phyloP scores from a whole-genome alignment of 2,113 vertebrate species.

The Bombycilla garrulus region DNA sequence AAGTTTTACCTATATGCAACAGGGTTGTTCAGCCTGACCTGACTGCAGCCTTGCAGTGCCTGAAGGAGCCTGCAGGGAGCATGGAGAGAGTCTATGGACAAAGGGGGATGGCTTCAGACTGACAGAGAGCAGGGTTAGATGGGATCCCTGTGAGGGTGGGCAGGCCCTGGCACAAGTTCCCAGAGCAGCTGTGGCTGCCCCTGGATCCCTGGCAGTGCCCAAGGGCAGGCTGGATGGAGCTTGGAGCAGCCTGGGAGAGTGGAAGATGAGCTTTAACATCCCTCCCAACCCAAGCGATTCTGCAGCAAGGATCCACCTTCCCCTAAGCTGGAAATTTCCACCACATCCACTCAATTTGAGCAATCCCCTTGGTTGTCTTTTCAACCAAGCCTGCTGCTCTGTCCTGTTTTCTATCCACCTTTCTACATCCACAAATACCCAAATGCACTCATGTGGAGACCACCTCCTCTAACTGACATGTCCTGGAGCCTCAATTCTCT shows the following conservation, averaged over 20 bases:
- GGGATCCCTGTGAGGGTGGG: not conserved
- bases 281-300: not conserved
- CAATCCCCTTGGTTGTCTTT: not conserved
- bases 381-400: not conserved
- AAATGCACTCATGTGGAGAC: not conserved
- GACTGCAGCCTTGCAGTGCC: not conserved
- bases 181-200: not conserved
- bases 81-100: not conserved
- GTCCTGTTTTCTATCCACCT: not conserved
- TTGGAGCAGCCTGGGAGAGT: not conserved
- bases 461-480: not conserved
- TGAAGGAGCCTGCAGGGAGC: not conserved
- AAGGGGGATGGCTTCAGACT: not conserved
- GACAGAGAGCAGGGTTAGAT: not conserved
- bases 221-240: accelerated
- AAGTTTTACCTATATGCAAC: not conserved
- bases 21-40: not conserved
- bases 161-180: not conserved
- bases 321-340: not conserved
- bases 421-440: not conserved
- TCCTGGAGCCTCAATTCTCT: not conserved
- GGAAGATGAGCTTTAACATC: not conserved
- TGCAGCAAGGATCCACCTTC: not conserved
- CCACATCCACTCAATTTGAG: not conserved
- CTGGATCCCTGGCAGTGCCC: not conserved